Base-by-base conservation (phyloP, 2,113 vertebrate genomes). In the Muscicapa adusta region DNA sequence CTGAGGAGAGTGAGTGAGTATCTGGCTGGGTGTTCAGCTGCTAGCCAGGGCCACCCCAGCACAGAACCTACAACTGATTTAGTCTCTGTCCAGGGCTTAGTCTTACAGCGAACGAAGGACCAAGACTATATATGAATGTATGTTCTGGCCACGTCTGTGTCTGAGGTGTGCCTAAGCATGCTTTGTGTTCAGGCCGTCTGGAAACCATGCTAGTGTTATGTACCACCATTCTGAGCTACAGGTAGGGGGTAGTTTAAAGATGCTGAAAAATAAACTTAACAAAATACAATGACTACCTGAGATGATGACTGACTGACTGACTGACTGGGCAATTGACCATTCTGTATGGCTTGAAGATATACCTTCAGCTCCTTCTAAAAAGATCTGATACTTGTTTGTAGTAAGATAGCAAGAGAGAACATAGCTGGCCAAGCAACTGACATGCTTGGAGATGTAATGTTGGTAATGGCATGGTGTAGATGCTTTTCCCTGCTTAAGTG, bases 81-180 rank as follows among this genome's bases (percentile, higher is more conserved):
- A 15, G 19, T 61, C 33, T 36, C 50, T 78, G 23, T 33, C 36
- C 15, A 6, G 36, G 23, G 17, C 53, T 88, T 80, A 47, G 22
- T 53, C 18, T 56, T 20, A 20, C 3, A 70, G 29, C 8, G n/a
- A 36, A 34, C 16, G 24, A 7, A 74, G 28, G 18, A 58, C 22
- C 4, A 3, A 66, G 75, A 12, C 31, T 7, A 3, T 9, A 3
- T 9, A 3, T 1, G 14, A 48, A 18, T 1, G 0, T 3, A 6
- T 43, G 23, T 47, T 51, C 38, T 58, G 31, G 13, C 20, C 5
- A 1, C 26, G 11, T 48, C 36, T 48, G 5, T 45, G 23, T 63
- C 66, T 4, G 3, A 86, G 61, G 36, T 51, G 19, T 73, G 25
- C 50, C 40, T 19, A 18, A n/a, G 45, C 8, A 0, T 28, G 5